These are phyloP conservation scores for Falco peregrinus DNA, from an alignment of 2,797 vertebrate genomes.

Conservation along the genomic window DNA sequence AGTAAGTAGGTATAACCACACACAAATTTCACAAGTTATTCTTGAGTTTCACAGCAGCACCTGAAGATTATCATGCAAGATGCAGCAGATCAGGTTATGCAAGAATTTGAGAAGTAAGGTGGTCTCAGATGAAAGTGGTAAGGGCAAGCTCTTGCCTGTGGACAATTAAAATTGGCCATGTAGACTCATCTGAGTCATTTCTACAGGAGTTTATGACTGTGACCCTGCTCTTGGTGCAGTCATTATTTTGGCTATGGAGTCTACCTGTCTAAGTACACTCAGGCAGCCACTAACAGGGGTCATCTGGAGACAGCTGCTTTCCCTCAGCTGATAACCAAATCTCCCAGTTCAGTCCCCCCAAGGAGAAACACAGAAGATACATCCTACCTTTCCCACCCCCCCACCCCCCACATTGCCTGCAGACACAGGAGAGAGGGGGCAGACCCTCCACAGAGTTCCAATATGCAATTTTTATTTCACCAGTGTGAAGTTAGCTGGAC, in stretches of 20 bases:
- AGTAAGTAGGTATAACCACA: background rate
- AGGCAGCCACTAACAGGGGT: background rate
- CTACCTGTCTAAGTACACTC: background rate
- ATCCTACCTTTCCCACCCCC: background rate
- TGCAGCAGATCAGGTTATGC: background rate
- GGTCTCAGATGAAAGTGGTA: background rate
- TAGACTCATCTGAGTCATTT: background rate
- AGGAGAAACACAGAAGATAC: background rate
- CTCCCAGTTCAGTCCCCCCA: background rate
- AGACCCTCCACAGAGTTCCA: background rate
- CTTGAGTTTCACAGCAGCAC: background rate
- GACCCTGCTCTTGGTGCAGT: background rate
- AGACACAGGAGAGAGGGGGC: background rate
- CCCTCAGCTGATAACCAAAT: conserved; percentile 8
- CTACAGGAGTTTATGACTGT: background rate
- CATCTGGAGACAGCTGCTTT: background rate
- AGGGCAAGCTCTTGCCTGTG: background rate
- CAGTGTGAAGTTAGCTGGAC: background rate
- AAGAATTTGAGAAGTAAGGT: background rate
- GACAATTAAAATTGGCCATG: background rate
- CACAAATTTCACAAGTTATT: background rate
- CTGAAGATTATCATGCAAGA: background rate
- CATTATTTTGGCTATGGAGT: background rate
- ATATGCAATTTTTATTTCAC: fast-evolving
- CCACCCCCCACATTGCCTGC: background rate